Conservation (phyloP, 2,888 invertebrate species). For the Metopia argyrocephala region DNA sequence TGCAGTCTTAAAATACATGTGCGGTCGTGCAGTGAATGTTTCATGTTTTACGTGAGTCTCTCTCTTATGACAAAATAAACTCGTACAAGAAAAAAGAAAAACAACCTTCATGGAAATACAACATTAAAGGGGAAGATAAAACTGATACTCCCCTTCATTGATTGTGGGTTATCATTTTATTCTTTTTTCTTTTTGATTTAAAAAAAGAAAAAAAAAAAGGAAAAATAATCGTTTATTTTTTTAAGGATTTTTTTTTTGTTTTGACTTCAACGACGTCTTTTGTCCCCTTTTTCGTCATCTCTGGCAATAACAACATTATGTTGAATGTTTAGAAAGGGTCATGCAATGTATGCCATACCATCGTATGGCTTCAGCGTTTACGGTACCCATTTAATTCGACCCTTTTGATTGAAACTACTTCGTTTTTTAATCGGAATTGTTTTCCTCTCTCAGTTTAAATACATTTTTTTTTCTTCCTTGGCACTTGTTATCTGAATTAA, state of each 20-base stretch:
- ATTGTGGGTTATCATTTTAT: constrained; percentile 49
- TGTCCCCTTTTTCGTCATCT: neutral
- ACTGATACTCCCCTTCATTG: constrained; percentile 52
- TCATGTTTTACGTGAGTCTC: constrained; percentile 58
- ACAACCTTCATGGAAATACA: constrained; percentile 4
- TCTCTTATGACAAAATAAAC: constrained; percentile 24
- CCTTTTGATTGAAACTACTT: constrained; percentile 15
- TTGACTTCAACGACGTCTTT: constrained; percentile 48
- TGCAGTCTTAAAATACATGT: constrained; percentile 56
- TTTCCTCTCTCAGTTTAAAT: constrained; percentile 3
- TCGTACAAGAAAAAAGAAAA: constrained; percentile 3
- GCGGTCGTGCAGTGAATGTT: constrained; percentile 62
- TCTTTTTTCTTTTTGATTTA: neutral
- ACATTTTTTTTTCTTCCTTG: constrained; percentile 11
- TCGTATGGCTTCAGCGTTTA: constrained; percentile 26
- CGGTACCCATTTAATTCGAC: too few relatives aligned
- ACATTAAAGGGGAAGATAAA: constrained; percentile 54
- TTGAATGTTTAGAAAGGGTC: constrained; percentile 32
- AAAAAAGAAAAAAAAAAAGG: neutral
- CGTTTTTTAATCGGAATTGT: constrained; percentile 16
- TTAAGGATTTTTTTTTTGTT: constrained; percentile 54
- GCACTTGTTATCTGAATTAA: constrained; percentile 18
- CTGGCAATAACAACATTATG: constrained; percentile 8
- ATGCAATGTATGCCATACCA: constrained; percentile 2
- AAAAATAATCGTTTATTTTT: constrained; percentile 11